Conservation (phyloP, 2,113 vertebrate genomes). For the Cyanocitta stelleri region DNA sequence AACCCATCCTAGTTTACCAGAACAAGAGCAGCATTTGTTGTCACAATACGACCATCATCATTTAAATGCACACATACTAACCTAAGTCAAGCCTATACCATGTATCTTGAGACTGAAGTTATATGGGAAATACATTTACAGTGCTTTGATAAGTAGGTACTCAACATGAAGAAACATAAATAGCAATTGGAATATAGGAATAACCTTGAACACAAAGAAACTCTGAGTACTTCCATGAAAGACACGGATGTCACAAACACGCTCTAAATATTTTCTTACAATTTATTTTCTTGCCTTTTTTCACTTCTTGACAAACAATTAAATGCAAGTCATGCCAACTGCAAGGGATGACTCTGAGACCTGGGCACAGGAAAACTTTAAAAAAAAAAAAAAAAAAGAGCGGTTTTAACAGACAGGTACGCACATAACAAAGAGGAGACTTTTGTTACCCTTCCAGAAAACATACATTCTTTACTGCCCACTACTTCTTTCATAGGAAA, state of each 20-base stretch:
- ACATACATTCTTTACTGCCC: background rate
- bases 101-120: background rate
- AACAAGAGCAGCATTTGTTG: conserved; percentile 23
- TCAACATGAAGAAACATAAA: conserved; percentile 10
- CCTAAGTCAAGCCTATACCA: background rate
- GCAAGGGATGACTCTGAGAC: background rate
- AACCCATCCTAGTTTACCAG: background rate
- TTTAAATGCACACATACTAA: background rate
- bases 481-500: background rate
- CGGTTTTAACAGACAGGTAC: background rate
- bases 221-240: background rate
- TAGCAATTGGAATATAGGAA: background rate
- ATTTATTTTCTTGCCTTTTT: background rate
- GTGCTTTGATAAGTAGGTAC: background rate
- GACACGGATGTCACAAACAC: background rate
- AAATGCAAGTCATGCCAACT: background rate
- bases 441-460: background rate
- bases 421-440: background rate
- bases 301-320: background rate
- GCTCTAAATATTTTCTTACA: background rate
- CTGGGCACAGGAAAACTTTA: background rate
- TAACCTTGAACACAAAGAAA: background rate
- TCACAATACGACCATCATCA: background rate
- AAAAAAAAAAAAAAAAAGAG: background rate
- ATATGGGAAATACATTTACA: background rate